These are phyloP conservation scores for Drosophila gunungcola DNA, from an alignment of 1,140 invertebrate genomes.

Conservation along the genomic window DNA sequence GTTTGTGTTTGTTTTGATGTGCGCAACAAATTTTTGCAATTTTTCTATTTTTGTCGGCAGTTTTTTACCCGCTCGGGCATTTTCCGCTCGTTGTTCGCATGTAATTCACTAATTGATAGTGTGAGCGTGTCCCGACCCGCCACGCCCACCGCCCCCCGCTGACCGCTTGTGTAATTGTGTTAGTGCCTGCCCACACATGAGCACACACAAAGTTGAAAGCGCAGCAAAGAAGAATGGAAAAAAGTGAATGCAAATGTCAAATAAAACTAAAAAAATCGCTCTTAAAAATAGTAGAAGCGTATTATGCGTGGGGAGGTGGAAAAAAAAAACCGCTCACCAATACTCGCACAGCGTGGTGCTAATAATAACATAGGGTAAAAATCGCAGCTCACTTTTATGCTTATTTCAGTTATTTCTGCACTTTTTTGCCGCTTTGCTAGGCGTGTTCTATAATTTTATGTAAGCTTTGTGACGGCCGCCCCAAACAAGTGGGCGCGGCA, in stretches of 20 bases:
- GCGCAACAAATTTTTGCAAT: conserved; percentile 58
- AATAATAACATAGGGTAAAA: conserved; percentile 57
- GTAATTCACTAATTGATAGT: conserved; percentile 83
- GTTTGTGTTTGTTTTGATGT: conserved; percentile 30
- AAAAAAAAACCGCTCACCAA: conserved; percentile 24
- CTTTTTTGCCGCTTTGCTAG: conserved; percentile 35
- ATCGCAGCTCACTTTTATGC: conserved; percentile 50
- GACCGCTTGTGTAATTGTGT: conserved; percentile 70
- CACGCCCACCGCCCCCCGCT: conserved; percentile 11
- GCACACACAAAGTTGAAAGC: conserved; percentile 28
- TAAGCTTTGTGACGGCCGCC: conserved; percentile 35
- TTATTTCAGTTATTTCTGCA: conserved; percentile 55
- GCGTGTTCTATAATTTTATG: conserved; percentile 65
- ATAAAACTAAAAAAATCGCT: conserved; percentile 70
- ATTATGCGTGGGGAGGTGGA: conserved; percentile 45
- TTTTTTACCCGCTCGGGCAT: conserved; percentile 42
- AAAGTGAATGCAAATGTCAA: conserved; percentile 51
- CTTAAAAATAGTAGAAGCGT: conserved; percentile 72
- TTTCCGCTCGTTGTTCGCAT: conserved; percentile 76
- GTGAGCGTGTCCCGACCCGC: conserved; percentile 46
- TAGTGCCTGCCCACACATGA: conserved; percentile 50
- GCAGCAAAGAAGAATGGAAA: conserved; percentile 36
- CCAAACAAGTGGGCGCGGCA: conserved; percentile 57
- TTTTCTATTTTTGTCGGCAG: conserved; percentile 71
- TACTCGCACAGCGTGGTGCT: conserved; percentile 23